Percentiles rank a stretch among this genome's conserved stretches.
Conservation (phyloP, 1,140 invertebrate genomes). For the Chrysoperla carnea region DNA sequence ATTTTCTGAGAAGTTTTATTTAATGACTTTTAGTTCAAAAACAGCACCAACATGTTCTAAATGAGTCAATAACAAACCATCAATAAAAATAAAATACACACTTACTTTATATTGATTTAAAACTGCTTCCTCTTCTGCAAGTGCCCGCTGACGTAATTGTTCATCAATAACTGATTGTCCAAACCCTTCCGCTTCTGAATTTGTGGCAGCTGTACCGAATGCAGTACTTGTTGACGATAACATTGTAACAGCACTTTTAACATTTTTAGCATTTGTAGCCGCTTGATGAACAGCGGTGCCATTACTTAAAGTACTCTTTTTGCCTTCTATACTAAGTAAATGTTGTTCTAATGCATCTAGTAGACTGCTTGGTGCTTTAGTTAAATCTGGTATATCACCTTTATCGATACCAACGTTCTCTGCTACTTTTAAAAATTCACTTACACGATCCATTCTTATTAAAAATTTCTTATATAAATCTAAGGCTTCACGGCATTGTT, state of each 20-base stretch:
- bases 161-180: conserved; percentile 66
- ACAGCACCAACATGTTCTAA: too few relatives aligned
- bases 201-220: conserved; percentile 59
- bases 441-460: conserved; percentile 95
- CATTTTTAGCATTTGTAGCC: conserved; percentile 58
- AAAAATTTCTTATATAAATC: conserved; percentile 99
- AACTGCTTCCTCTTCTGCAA: conserved; percentile 88
- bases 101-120: conserved; percentile 89
- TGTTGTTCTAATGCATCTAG: conserved; percentile 96
- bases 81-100: conserved; percentile 1
- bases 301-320: conserved; percentile 37
- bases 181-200: conserved; percentile 37
- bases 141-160: conserved; percentile 61
- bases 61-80: too few relatives aligned
- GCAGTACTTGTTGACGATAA: conserved; percentile 75
- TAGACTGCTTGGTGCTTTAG: conserved; percentile 96
- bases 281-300: background rate
- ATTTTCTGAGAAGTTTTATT: too few relatives aligned
- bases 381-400: conserved; percentile 96
- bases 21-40: too few relatives aligned
- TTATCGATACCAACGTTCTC: conserved; percentile 98
- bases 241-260: conserved; percentile 75
- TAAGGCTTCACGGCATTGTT: conserved; percentile 90
- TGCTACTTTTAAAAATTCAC: conserved; percentile 94
- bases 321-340: conserved; percentile 80